Percentiles rank a stretch among this genome's conserved stretches.
Conservation (phyloP, 1,140 invertebrate species). For the Leptinotarsa texana region DNA sequence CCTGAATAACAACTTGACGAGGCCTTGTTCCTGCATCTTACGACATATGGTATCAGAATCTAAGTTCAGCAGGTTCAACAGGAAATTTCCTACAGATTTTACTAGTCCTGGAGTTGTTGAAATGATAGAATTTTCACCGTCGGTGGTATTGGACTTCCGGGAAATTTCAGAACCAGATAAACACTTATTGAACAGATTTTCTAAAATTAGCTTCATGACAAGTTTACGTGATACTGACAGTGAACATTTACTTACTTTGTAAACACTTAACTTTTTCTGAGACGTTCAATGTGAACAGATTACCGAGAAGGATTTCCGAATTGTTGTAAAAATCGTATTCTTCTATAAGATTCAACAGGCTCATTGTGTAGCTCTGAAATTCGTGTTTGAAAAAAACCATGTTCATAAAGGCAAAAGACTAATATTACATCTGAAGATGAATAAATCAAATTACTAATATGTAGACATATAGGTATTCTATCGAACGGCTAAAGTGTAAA, state of each 20-base stretch:
- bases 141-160: conserved; percentile 7
- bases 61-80: conserved; percentile 57
- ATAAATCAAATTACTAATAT: neutral
- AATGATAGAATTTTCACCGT: conserved; percentile 11
- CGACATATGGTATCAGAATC: conserved; percentile 43
- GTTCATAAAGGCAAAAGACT: too few relatives aligned
- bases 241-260: conserved; percentile 8
- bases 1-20: conserved; percentile 43
- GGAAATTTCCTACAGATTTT: conserved; percentile 54
- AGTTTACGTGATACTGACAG: neutral
- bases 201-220: neutral
- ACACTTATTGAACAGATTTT: conserved; percentile 15
- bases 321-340: conserved; percentile 35
- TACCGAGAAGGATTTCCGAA: conserved; percentile 29
- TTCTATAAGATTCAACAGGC: conserved; percentile 26
- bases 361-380: conserved; percentile 26
- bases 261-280: neutral
- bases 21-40: conserved; percentile 38
- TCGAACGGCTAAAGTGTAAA: too few relatives aligned
- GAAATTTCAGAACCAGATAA: conserved; percentile 10
- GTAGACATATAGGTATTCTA: neutral
- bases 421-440: too few relatives aligned
- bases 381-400: too few relatives aligned
- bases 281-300: conserved; percentile 31
- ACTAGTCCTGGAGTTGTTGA: conserved; percentile 57